phyloP scores from a whole-genome alignment of 1,140 invertebrate genomes.

The Drosophila quadrilineata region DNA sequence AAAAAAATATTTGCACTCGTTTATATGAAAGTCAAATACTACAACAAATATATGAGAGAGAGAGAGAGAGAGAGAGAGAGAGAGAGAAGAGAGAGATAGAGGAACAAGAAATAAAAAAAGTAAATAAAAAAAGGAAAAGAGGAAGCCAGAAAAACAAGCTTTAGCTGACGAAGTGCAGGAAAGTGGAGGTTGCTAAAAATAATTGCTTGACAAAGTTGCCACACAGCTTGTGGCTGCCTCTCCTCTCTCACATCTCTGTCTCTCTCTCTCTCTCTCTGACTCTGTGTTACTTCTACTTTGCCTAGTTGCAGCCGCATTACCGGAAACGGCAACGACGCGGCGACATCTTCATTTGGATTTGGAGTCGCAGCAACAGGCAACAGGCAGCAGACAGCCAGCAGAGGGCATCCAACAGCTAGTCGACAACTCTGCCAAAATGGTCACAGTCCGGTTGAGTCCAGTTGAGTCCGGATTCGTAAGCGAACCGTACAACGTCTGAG shows the following conservation, averaged over 20 bases:
- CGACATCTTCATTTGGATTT: constrained; percentile 63
- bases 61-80: not conserved
- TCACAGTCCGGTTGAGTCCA: not conserved
- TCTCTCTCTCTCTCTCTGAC: not conserved
- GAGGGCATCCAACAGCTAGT: not conserved
- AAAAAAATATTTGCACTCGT: constrained; percentile 72
- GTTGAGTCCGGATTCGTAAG: constrained; percentile 1
- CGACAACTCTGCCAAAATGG: not conserved
- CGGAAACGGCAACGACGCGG: constrained; percentile 49
- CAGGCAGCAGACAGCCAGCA: not conserved
- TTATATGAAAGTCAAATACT: constrained; percentile 68
- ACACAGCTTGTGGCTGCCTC: constrained; percentile 44
- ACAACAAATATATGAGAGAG: constrained; percentile 17
- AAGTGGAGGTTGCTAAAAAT: constrained; percentile 51
- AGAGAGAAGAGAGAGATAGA: too few relatives aligned
- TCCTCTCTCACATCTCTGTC: not conserved
- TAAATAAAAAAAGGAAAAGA: constrained; percentile 2
- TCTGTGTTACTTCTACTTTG: not conserved
- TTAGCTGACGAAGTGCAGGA: not conserved
- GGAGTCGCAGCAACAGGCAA: constrained; percentile 28
- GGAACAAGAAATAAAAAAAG: not conserved
- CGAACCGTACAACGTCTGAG: too few relatives aligned
- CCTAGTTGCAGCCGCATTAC: constrained; percentile 15
- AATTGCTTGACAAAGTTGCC: constrained; percentile 74
- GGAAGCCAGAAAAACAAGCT: not conserved